A percentile compares a stretch with the other conserved stretches of the same genome.
These are phyloP conservation scores for Aleiodes testaceus DNA, from an alignment of 2,888 invertebrate genomes.

Conservation along the genomic window DNA sequence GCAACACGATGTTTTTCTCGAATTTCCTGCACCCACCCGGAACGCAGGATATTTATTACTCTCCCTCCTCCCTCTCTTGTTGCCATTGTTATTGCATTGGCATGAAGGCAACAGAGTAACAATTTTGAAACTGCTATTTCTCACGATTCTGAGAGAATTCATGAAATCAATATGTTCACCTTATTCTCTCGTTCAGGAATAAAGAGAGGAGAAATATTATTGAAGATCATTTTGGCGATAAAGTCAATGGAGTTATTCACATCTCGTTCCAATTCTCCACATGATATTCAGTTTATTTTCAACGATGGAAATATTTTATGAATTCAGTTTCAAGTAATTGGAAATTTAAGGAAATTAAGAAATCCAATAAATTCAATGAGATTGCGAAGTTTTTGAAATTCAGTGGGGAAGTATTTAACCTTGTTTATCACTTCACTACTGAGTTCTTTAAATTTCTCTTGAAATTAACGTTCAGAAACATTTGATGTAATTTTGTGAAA, in stretches of 20 bases:
- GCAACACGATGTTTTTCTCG: conserved; percentile 19
- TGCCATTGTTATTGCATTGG: conserved; percentile 33
- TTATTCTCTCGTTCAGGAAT: neutral
- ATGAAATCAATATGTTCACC: conserved; percentile 4
- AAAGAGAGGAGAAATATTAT: neutral
- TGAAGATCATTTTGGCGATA: neutral
- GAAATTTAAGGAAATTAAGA: too few relatives aligned
- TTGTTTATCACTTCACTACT: too few relatives aligned
- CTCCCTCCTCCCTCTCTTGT: neutral
- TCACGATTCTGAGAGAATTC: neutral
- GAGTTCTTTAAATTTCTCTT: too few relatives aligned
- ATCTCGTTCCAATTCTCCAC: too few relatives aligned
- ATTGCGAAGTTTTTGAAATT: too few relatives aligned
- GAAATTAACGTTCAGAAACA: too few relatives aligned
- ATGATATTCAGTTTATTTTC: neutral
- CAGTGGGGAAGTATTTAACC: too few relatives aligned
- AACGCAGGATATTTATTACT: conserved; percentile 28
- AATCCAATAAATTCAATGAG: too few relatives aligned
- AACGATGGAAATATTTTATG: neutral
- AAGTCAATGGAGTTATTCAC: neutral
- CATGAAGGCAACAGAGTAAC: conserved; percentile 5
- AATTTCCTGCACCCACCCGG: conserved; percentile 12
- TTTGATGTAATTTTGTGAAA: too few relatives aligned
- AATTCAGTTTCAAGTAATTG: neutral
- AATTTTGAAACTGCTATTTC: conserved; percentile 7